Percentiles rank a stretch among this genome's conserved stretches.
Evolutionary conservation across 2,888 invertebrate species (phyloP).

Genomic region (Caenorhabditis auriculariae): DNA sequence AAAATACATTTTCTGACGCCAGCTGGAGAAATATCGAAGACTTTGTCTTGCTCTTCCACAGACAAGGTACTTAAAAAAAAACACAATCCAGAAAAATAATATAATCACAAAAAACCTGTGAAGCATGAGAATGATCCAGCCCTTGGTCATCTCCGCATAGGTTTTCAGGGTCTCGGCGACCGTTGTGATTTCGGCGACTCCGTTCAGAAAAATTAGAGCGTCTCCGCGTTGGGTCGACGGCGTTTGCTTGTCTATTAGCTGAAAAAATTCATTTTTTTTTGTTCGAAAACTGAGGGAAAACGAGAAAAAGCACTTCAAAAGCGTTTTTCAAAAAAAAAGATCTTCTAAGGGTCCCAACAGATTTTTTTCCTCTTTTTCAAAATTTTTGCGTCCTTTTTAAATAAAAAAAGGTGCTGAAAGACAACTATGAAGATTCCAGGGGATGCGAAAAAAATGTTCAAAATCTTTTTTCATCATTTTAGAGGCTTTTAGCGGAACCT

Average conservation of each 20-base stretch:
- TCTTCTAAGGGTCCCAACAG: too few species aligned
- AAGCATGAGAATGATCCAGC: constrained; percentile 89
- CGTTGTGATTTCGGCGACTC: constrained; percentile 62
- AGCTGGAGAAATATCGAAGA: constrained; percentile 89
- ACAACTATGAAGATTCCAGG: not conserved
- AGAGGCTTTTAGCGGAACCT: too few species aligned
- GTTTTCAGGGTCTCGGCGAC: constrained; percentile 68
- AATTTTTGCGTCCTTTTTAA: too few species aligned
- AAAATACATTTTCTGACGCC: constrained; percentile 93
- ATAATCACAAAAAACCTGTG: constrained; percentile 69
- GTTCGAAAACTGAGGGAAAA: too few species aligned
- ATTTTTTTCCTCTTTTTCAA: too few species aligned
- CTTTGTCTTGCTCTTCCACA: constrained; percentile 92
- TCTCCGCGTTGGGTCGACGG: constrained; percentile 85
- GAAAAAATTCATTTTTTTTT: constrained; percentile 1
- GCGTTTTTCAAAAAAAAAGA: too few species aligned
- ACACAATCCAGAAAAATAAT: not conserved
- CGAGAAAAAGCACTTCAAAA: not conserved
- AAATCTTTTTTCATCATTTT: too few species aligned
- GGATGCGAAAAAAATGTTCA: too few species aligned
- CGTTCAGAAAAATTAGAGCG: constrained; percentile 89
- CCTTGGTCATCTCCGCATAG: constrained; percentile 76
- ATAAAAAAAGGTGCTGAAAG: too few species aligned
- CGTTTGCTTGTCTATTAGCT: constrained; percentile 84
- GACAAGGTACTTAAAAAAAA: constrained; percentile 77